Base-by-base conservation (phyloP, 2,888 invertebrate species). In the Drosophila imparisetae region DNA sequence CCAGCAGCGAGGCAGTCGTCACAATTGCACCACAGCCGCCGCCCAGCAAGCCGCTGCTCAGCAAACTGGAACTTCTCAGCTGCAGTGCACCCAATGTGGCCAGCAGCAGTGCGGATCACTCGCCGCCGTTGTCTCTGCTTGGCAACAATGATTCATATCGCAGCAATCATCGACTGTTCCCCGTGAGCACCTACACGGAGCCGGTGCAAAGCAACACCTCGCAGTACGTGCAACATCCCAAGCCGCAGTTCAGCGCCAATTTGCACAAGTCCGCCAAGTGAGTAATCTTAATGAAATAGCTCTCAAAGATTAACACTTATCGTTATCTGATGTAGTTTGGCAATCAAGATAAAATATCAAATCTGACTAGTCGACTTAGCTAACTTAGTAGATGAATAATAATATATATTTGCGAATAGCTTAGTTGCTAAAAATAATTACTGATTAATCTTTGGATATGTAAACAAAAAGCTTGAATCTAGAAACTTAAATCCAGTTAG, bases 111-210 rank as follows among this genome's bases (percentile, higher is more conserved):
- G 29, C 21, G n/a, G 54, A 66, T 34, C 73, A 63, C 18, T 69
- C 67, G 60, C 63, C 75, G 13, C 67, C 45, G 0, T 6, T 30
- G 40, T 38, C 49, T 1, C 24, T 13, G n/a, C 55, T 40, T 15
- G n/a, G 52, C 70, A 82, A 77, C 66, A 69, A 40, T 21, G 77
- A 84, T 54, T 84, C 93, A 72, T 91, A 93, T 90, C 92, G 94
- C 89, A 92, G 92, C 86, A 93, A 93, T 88, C 92, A 93, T 81
- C 91, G 96, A 75, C 93, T 96, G 68, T 96, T 96, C 92, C 95
- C 96, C 6, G 94, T 96, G 55, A 95, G 95, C 90, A 96, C 96
- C 15, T 95, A 95, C 90, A 95, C 95, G 1, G 95, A 95, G 71
- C 94, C 93, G 64, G 89, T 93, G 66, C 92, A 91, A 70, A 92